Percentiles rank a stretch among this genome's conserved stretches.
Conservation (phyloP, 2,888 invertebrate species). For the Tetrapedia diversipes region DNA sequence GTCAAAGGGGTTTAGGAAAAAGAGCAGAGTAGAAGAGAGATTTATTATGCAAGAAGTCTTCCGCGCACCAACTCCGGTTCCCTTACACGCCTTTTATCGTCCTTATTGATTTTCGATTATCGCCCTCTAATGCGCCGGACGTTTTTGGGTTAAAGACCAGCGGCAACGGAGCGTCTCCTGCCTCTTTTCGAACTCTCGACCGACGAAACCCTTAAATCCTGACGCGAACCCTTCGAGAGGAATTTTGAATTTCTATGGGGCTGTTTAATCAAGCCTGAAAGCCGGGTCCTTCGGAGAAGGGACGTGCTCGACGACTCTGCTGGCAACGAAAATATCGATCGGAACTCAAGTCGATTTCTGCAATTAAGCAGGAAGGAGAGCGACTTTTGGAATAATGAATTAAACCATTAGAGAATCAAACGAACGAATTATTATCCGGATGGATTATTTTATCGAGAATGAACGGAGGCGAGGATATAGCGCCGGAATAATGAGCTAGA, state of each 20-base stretch:
- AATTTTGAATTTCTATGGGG: slow-evolving; percentile 41
- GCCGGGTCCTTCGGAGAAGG: slow-evolving; percentile 1
- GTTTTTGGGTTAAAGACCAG: slow-evolving; percentile 70
- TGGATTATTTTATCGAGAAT: not conserved
- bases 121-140: slow-evolving; percentile 65
- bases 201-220: slow-evolving; percentile 31
- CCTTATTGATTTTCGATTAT: slow-evolving; percentile 72
- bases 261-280: slow-evolving; percentile 41
- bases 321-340: slow-evolving; percentile 27
- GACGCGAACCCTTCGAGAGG: slow-evolving; percentile 29
- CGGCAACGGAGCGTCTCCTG: slow-evolving; percentile 16
- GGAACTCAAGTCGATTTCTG: slow-evolving; percentile 22
- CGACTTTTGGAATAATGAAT: not conserved
- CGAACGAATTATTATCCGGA: too few species aligned
- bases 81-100: slow-evolving; percentile 68
- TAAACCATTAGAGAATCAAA: not conserved
- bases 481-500: not conserved
- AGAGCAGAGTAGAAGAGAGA: slow-evolving; percentile 39
- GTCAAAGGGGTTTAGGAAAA: not conserved
- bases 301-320: not conserved
- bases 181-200: not conserved
- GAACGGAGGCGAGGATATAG: not conserved
- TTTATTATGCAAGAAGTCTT: slow-evolving; percentile 65
- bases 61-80: slow-evolving; percentile 48
- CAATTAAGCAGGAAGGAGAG: slow-evolving; percentile 21